These are phyloP conservation scores for Calliphora vicina DNA, from an alignment of 1,140 invertebrate genomes.

Conservation along the genomic window DNA sequence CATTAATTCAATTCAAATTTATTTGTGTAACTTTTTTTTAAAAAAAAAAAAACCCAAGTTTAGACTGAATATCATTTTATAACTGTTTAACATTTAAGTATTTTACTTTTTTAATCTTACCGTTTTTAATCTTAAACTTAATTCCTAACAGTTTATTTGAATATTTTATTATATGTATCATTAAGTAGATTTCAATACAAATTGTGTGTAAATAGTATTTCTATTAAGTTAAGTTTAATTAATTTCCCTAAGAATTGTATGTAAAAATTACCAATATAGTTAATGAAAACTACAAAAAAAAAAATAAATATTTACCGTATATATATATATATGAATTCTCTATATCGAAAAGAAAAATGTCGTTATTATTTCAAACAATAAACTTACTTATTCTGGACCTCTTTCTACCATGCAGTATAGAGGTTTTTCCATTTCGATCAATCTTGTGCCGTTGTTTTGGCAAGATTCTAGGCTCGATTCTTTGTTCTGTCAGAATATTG, in stretches of 20 bases:
- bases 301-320: too few species aligned
- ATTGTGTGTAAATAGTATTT: background rate
- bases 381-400: too few species aligned
- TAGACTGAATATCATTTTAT: background rate
- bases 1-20: background rate
- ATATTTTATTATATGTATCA: background rate
- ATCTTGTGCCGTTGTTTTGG: too few species aligned
- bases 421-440: too few species aligned
- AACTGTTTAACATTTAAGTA: background rate
- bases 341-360: too few species aligned
- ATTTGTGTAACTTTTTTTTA: background rate
- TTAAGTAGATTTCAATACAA: background rate
- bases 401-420: too few species aligned
- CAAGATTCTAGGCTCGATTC: too few species aligned
- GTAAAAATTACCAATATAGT: background rate
- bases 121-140: background rate
- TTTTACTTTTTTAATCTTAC: background rate
- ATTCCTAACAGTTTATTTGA: background rate
- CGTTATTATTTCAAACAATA: too few species aligned
- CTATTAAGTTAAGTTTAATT: background rate
- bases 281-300: too few species aligned
- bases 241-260: background rate
- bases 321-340: too few species aligned
- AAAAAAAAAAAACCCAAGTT: slow-evolving; percentile 4
- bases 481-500: too few species aligned